These are phyloP conservation scores for Gallinago stenura DNA, from an alignment of 2,797 vertebrate species.

Conservation along the genomic window DNA sequence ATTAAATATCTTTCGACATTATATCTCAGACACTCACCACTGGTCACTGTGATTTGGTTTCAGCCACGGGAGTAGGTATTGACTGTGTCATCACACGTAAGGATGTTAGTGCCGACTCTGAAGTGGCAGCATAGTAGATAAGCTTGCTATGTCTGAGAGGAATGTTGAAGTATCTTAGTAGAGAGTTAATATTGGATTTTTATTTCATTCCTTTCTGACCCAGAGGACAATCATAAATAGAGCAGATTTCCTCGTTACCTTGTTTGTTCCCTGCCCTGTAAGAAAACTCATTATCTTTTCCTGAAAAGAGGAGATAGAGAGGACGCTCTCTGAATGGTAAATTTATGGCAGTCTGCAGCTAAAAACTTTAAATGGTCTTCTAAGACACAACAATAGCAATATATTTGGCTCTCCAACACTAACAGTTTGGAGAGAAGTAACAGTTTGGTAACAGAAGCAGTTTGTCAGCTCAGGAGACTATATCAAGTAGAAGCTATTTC, in stretches of 20 bases:
- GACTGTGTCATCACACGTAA: background rate
- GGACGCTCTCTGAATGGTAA: background rate
- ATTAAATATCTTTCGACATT: background rate
- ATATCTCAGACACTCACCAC: background rate
- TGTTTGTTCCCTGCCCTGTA: background rate
- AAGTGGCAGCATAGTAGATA: background rate
- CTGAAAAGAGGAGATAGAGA: background rate
- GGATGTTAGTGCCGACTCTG: background rate
- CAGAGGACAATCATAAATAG: background rate
- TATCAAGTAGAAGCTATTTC: background rate
- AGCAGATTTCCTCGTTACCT: background rate
- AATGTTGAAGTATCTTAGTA: background rate
- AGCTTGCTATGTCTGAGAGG: background rate
- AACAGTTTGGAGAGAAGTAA: too few species aligned
- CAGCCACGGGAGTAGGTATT: background rate
- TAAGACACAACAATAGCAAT: background rate
- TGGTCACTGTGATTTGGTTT: background rate
- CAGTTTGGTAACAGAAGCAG: background rate
- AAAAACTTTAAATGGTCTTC: background rate
- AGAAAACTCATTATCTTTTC: background rate
- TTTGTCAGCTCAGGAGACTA: background rate
- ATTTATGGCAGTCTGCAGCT: background rate
- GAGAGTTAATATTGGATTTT: background rate
- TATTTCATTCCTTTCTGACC: background rate
- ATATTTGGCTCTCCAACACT: background rate